phyloP scores from a whole-genome alignment of 1,140 invertebrate species.

The Metopolophium dirhodum region DNA sequence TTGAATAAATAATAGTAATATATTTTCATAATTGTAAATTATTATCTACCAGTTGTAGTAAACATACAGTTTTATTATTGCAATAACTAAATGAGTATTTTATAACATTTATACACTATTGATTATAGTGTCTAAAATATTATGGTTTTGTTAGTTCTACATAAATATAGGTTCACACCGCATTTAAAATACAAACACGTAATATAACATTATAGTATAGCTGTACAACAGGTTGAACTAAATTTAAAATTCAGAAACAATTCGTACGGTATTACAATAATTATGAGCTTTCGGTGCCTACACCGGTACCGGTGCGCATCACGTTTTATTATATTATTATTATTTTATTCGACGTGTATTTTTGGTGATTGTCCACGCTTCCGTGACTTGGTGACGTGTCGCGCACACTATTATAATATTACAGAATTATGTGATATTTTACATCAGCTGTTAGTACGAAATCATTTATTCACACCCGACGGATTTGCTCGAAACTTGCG shows the following conservation, averaged over 20 bases:
- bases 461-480: conserved; percentile 16
- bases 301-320: too few relatives aligned
- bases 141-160: not conserved
- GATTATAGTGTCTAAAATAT: not conserved
- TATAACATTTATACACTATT: not conserved
- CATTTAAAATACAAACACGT: not conserved
- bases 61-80: too few relatives aligned
- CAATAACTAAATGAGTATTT: too few relatives aligned
- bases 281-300: not conserved
- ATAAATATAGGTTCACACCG: not conserved
- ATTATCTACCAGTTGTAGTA: not conserved
- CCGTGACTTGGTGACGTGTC: not conserved
- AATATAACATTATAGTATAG: not conserved
- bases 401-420: not conserved
- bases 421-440: not conserved
- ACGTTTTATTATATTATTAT: not conserved
- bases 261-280: not conserved
- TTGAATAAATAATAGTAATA: not conserved
- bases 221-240: not conserved
- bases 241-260: not conserved
- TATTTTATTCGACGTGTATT: not conserved
- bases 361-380: not conserved
- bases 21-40: not conserved
- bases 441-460: not conserved
- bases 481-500: not conserved